Evolutionary conservation across 2,113 vertebrate species (phyloP), one percentile per base, ranked within the genome.

Genomic region (Centropus unirufus): DNA sequence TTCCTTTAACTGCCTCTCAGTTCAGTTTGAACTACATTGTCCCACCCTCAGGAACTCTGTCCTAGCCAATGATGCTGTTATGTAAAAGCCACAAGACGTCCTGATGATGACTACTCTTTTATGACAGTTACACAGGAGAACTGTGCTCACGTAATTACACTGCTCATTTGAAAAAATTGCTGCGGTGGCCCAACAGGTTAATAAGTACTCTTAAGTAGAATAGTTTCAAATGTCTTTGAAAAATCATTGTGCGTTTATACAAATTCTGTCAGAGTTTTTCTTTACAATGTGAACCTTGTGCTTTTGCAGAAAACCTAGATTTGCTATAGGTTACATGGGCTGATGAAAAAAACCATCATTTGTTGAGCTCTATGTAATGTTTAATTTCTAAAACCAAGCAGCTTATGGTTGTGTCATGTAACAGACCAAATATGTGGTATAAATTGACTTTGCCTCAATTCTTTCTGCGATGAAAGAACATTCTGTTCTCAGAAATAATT

Each of bases 401-500:
- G 87, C 72, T 62, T 55, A 83, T 27, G 55, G 30, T 51, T 72
- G 32, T 87, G 83, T 32, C 11, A 0, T 69, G 58, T 92, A 92
- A 93, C 27, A 77, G 63, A 51, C 57, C 63, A 58, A 93, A 95
- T 79, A 88, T 54, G 83, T 76, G 52, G 81, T 67, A 85, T 69
- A 95, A 96, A 83, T 85, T 22, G 27, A 76, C 77, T 88, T 93
- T 93, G 79, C 76, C 44, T 91, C 80, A 64, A 36, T 91, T 93
- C 66, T 90, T 70, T 70, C 81, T 2, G 1, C 68, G 44, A 95
- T 97, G 97, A 98, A 98, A 97, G 95, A 92, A 86, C 5, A 7
- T 93, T 97, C 90, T 98, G 97, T 97, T 96, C 86, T 94, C 94
- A 93, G 74, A 91, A 96, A 93, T 95, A 97, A 96, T 91, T 94